phyloP scores from a whole-genome alignment of 2,888 invertebrate genomes.

The Morpho helenor region DNA sequence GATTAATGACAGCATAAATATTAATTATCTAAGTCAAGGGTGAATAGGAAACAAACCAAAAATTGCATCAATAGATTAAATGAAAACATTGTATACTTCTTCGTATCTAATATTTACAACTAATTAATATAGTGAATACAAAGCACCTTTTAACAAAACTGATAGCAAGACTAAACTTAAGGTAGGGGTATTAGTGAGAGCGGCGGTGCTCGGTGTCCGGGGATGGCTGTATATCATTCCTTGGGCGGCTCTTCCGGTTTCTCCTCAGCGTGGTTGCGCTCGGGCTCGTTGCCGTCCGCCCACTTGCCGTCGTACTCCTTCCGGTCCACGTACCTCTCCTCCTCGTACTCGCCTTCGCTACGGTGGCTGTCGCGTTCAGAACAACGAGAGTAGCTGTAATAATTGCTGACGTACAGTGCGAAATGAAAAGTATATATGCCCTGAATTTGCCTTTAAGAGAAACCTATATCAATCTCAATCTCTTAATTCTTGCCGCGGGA shows the following conservation, averaged over 20 bases:
- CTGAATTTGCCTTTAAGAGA: background rate
- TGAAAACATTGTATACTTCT: constrained; percentile 9
- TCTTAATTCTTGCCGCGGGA: background rate
- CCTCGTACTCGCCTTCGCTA: constrained; percentile 75
- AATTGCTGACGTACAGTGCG: constrained; percentile 16
- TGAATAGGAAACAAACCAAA: constrained; percentile 4
- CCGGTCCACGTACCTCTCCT: constrained; percentile 78
- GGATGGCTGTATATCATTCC: constrained; percentile 40
- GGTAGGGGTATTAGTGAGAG: constrained; percentile 4
- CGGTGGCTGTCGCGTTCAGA: constrained; percentile 70
- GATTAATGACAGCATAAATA: constrained; percentile 4
- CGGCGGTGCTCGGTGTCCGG: constrained; percentile 8
- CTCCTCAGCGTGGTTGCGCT: constrained; percentile 51
- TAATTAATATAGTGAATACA: constrained; percentile 7
- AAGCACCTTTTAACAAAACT: constrained; percentile 13
- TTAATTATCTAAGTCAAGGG: background rate
- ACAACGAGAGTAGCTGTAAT: constrained; percentile 62
- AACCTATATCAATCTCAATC: background rate
- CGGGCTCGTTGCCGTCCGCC: constrained; percentile 80
- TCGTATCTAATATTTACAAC: constrained; percentile 17
- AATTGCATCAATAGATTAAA: constrained; percentile 9
- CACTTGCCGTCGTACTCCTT: constrained; percentile 83
- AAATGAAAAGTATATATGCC: constrained; percentile 4
- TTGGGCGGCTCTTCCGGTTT: constrained; percentile 60
- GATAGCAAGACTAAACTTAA: constrained; percentile 8